Evolutionary conservation across 2,888 invertebrate genomes (phyloP).

Genomic region (Agelastica alni): DNA sequence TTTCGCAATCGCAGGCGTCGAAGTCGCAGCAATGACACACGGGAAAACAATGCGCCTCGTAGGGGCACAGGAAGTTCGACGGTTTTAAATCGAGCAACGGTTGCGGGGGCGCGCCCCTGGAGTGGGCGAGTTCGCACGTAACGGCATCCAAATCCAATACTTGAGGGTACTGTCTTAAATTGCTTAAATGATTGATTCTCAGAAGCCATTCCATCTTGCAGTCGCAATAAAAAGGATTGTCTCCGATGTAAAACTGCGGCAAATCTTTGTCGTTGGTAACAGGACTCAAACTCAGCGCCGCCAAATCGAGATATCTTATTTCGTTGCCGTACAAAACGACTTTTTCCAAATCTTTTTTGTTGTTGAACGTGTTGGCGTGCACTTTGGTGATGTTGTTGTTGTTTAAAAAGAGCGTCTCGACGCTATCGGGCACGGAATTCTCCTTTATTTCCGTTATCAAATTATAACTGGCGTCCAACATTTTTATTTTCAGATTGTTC

Average conservation of each 20-base stretch:
- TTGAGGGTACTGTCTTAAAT: slow-evolving; percentile 74
- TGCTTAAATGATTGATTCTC: slow-evolving; percentile 75
- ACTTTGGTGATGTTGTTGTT: slow-evolving; percentile 74
- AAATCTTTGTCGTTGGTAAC: slow-evolving; percentile 70
- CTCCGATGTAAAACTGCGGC: slow-evolving; percentile 79
- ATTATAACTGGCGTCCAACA: slow-evolving; percentile 78
- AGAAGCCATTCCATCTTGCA: slow-evolving; percentile 88
- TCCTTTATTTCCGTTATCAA: slow-evolving; percentile 70
- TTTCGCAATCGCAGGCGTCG: slow-evolving; percentile 89
- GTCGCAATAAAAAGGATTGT: slow-evolving; percentile 83
- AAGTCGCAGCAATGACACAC: slow-evolving; percentile 89
- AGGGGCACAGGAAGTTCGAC: slow-evolving; percentile 80
- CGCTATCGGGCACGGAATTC: slow-evolving; percentile 72
- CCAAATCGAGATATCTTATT: slow-evolving; percentile 72
- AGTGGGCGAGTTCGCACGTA: slow-evolving; percentile 74
- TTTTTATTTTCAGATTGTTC: slow-evolving; percentile 69
- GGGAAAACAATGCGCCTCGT: slow-evolving; percentile 82
- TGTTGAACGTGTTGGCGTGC: slow-evolving; percentile 70
- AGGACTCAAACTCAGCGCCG: slow-evolving; percentile 70
- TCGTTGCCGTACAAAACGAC: slow-evolving; percentile 78
- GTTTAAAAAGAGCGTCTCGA: slow-evolving; percentile 73
- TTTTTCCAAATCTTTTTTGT: slow-evolving; percentile 74
- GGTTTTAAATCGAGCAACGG: slow-evolving; percentile 71
- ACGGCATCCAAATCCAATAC: slow-evolving; percentile 81
- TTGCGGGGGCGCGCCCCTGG: slow-evolving; percentile 65